Percentiles rank a stretch among this genome's conserved stretches.
Conservation (phyloP, 2,888 invertebrate species). For the Rhingia campestris region DNA sequence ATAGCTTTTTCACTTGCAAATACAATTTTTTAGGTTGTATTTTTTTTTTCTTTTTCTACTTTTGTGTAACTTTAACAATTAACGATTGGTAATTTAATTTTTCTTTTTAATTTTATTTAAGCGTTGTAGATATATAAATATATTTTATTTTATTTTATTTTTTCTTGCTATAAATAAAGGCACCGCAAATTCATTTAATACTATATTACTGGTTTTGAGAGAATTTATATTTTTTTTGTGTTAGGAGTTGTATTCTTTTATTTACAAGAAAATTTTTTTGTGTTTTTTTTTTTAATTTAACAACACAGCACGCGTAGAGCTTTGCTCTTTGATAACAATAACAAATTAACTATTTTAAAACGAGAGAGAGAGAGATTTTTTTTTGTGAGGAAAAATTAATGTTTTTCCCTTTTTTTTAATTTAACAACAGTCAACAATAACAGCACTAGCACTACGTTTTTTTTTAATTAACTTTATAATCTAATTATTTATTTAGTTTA, state of each 20-base stretch:
- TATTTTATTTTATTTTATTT: constrained; percentile 61
- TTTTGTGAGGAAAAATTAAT: constrained; percentile 14
- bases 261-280: constrained; percentile 44
- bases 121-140: constrained; percentile 59
- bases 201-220: constrained; percentile 58
- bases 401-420: constrained; percentile 27
- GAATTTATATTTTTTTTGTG: constrained; percentile 26
- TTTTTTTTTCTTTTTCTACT: constrained; percentile 21
- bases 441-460: constrained; percentile 65
- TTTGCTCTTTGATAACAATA: constrained; percentile 66
- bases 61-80: constrained; percentile 63
- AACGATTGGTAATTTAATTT: constrained; percentile 38
- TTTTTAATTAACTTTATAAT: constrained; percentile 8
- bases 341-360: constrained; percentile 59
- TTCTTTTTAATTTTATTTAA: constrained; percentile 32
- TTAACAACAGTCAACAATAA: constrained; percentile 71
- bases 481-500: constrained; percentile 31
- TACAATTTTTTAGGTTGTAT: constrained; percentile 34
- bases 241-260: constrained; percentile 30
- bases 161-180: constrained; percentile 80
- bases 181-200: constrained; percentile 81
- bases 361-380: constrained; percentile 7
- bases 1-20: constrained; percentile 48
- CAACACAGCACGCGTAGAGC: constrained; percentile 72
- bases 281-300: constrained; percentile 36